These are phyloP conservation scores for Lasaia peninsularis DNA, from an alignment of 1,140 invertebrate genomes.

Conservation along the genomic window DNA sequence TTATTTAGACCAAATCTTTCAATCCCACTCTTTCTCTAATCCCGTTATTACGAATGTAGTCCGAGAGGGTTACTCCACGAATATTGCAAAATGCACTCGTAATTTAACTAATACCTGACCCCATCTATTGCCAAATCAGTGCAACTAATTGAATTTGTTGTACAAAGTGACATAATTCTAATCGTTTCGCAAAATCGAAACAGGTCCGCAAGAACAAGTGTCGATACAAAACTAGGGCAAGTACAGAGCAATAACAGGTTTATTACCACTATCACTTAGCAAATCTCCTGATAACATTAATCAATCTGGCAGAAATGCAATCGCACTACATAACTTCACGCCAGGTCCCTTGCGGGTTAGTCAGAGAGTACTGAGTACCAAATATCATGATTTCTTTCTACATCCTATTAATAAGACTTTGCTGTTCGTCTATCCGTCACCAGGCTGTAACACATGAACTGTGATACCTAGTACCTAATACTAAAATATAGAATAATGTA, in stretches of 20 bases:
- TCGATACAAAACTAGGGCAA: neutral
- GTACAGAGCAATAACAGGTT: conserved; percentile 1
- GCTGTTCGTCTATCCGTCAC: no score
- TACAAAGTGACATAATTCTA: conserved; percentile 1
- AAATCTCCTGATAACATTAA: neutral
- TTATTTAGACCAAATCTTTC: no score
- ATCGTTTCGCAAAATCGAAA: conserved; percentile 3
- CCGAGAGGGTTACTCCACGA: neutral
- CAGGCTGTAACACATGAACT: no score
- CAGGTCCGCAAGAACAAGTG: neutral
- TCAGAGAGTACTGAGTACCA: no score
- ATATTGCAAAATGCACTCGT: neutral
- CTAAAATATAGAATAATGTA: no score
- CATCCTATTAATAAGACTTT: no score
- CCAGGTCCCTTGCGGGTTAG: no score
- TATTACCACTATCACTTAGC: neutral
- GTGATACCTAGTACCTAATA: no score
- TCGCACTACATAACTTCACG: no score
- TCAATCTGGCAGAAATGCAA: neutral
- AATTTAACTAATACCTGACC: neutral
- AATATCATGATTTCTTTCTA: no score
- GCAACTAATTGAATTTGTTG: conserved; percentile 1
- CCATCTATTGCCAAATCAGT: neutral
- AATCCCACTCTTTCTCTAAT: no score
- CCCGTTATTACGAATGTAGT: no score